phyloP scores from a whole-genome alignment of 2,888 invertebrate species.

The Epicampocera succincta region DNA sequence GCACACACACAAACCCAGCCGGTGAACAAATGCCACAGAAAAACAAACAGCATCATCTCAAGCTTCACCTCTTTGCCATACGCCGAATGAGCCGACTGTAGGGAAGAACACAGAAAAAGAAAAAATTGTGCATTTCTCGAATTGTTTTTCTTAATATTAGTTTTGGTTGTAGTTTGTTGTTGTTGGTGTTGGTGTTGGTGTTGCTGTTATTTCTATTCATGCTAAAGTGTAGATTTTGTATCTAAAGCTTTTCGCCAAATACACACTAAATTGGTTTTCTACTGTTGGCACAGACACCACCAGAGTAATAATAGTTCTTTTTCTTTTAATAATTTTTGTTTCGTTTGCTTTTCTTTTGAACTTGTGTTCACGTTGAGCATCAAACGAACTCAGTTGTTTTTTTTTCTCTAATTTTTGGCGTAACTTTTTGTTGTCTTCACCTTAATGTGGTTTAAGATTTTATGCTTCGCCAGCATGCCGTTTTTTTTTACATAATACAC shows the following conservation, averaged over 20 bases:
- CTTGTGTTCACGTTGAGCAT: constrained; percentile 24
- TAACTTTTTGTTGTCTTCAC: constrained; percentile 56
- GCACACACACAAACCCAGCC: background rate
- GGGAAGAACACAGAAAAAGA: background rate
- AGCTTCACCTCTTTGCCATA: constrained; percentile 48
- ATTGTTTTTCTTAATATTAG: constrained; percentile 30
- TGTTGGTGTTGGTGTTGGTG: background rate
- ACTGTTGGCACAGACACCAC: constrained; percentile 61
- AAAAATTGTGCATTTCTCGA: constrained; percentile 25
- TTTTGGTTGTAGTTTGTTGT: too few relatives aligned
- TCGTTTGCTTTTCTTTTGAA: constrained; percentile 27
- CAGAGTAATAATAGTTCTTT: constrained; percentile 34
- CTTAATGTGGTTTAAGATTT: constrained; percentile 57
- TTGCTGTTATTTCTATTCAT: constrained; percentile 42
- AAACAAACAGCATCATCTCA: constrained; percentile 43
- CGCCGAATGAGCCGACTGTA: constrained; percentile 17
- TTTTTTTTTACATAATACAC: constrained; percentile 33
- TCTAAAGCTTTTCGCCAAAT: constrained; percentile 59
- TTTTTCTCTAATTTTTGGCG: constrained; percentile 23
- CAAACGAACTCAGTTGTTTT: constrained; percentile 14
- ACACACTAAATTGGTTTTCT: constrained; percentile 61
- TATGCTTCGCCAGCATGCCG: constrained; percentile 51
- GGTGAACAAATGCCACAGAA: background rate
- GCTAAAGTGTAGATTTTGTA: constrained; percentile 68
- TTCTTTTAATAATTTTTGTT: background rate